Conservation (phyloP, 2,888 invertebrate genomes). For the Orthosia cruda region DNA sequence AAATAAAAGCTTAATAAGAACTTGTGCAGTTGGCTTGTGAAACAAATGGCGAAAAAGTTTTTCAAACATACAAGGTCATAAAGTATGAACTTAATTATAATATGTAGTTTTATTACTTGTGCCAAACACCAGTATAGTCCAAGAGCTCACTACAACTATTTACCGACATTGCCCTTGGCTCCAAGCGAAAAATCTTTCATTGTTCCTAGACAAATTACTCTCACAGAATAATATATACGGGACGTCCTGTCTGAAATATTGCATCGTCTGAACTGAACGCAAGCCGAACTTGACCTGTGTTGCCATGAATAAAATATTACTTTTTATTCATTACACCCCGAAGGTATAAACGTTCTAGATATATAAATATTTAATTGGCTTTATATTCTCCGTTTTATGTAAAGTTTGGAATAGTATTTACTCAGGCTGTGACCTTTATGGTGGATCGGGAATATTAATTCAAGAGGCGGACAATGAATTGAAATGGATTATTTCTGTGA, state of each 20-base stretch:
- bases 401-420: conserved; percentile 52
- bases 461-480: conserved; percentile 20
- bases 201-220: conserved; percentile 87
- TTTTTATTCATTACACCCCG: conserved; percentile 67
- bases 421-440: conserved; percentile 33
- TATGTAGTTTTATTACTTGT: conserved; percentile 59
- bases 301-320: conserved; percentile 70
- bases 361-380: conserved; percentile 66
- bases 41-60: neutral
- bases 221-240: conserved; percentile 80
- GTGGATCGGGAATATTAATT: conserved; percentile 35
- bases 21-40: neutral
- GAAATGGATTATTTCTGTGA: conserved; percentile 10
- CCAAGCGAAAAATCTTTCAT: conserved; percentile 87
- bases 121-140: conserved; percentile 70
- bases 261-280: conserved; percentile 60
- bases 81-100: neutral
- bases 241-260: conserved; percentile 74
- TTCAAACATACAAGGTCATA: neutral
- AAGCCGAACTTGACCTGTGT: conserved; percentile 67
- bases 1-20: too few relatives aligned
- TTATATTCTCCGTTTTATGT: conserved; percentile 48
- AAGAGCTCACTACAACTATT: conserved; percentile 79
- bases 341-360: conserved; percentile 60
- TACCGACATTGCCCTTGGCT: conserved; percentile 82